Conservation (phyloP, 2,797 vertebrate species). For the Gadopsis bispinosus region DNA sequence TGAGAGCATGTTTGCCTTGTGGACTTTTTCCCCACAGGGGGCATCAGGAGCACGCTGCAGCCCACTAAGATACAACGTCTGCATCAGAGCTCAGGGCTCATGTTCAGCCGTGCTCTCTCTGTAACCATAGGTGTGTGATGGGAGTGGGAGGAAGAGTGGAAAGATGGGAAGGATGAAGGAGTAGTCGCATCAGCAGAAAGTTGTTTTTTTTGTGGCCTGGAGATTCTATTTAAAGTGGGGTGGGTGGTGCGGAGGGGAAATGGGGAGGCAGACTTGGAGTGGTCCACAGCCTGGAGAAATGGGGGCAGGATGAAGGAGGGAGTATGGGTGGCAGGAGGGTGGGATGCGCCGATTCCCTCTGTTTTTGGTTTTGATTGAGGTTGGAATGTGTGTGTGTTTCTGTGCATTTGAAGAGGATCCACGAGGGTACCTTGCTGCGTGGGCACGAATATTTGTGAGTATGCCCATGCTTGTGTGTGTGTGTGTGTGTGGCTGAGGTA, state of each 20-base stretch:
- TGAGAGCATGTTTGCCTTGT: constrained; percentile 43
- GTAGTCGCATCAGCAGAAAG: constrained; percentile 92
- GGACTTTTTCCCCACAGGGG: constrained; percentile 46
- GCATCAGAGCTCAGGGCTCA: constrained; percentile 69
- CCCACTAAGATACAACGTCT: constrained; percentile 52
- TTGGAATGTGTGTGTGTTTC: constrained; percentile 47
- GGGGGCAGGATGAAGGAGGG: constrained; percentile 64
- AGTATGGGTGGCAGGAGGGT: constrained; percentile 41
- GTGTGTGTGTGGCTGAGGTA: constrained; percentile 85
- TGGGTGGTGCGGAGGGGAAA: constrained; percentile 55
- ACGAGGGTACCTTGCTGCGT: constrained; percentile 61
- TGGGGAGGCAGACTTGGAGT: constrained; percentile 62
- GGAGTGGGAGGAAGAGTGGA: constrained; percentile 64
- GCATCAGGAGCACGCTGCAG: constrained; percentile 42
- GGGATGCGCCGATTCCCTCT: constrained; percentile 64
- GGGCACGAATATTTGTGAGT: constrained; percentile 47
- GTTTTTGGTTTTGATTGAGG: constrained; percentile 75
- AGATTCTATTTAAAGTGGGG: constrained; percentile 88
- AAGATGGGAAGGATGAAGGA: constrained; percentile 76
- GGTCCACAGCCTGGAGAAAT: constrained; percentile 69
- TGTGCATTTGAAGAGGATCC: constrained; percentile 58
- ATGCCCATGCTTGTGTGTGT: constrained; percentile 53
- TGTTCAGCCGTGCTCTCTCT: constrained; percentile 62
- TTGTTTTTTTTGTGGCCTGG: constrained; percentile 90
- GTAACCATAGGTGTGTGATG: constrained; percentile 76